These are phyloP conservation scores for Clunio marinus DNA, from an alignment of 2,888 invertebrate species.

Conservation along the genomic window DNA sequence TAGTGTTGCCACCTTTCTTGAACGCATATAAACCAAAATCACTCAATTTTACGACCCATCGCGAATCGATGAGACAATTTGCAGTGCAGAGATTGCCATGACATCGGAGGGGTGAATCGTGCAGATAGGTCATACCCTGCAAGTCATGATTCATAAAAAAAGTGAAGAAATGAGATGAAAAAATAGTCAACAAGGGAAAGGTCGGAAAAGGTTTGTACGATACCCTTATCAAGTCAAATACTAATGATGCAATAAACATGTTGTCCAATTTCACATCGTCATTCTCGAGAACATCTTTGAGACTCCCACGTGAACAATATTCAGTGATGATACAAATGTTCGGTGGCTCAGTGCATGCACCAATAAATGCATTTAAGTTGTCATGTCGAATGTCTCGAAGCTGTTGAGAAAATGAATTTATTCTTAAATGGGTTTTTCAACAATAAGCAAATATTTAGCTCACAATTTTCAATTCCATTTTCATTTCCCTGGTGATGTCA, in stretches of 20 bases:
- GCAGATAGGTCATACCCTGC: conserved; percentile 85
- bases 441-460: too few relatives aligned
- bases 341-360: conserved; percentile 86
- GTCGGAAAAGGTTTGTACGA: background rate
- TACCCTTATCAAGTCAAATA: conserved; percentile 90
- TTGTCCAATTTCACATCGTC: conserved; percentile 93
- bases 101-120: conserved; percentile 78
- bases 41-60: conserved; percentile 90
- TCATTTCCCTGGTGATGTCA: conserved; percentile 84
- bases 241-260: conserved; percentile 92
- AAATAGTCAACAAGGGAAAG: conserved; percentile 20
- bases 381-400: conserved; percentile 86
- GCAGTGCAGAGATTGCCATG: conserved; percentile 86
- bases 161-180: background rate
- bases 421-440: too few relatives aligned
- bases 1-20: conserved; percentile 56
- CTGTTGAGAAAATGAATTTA: conserved; percentile 52
- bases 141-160: conserved; percentile 41
- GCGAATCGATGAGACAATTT: conserved; percentile 89
- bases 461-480: conserved; percentile 87
- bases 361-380: conserved; percentile 87
- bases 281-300: conserved; percentile 92
- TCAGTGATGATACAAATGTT: conserved; percentile 85
- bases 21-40: conserved; percentile 90
- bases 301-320: conserved; percentile 84